Evolutionary conservation across 2,888 invertebrate species (phyloP), one percentile per base, ranked within the genome.

Genomic region (Lasioglossum malachurum): DNA sequence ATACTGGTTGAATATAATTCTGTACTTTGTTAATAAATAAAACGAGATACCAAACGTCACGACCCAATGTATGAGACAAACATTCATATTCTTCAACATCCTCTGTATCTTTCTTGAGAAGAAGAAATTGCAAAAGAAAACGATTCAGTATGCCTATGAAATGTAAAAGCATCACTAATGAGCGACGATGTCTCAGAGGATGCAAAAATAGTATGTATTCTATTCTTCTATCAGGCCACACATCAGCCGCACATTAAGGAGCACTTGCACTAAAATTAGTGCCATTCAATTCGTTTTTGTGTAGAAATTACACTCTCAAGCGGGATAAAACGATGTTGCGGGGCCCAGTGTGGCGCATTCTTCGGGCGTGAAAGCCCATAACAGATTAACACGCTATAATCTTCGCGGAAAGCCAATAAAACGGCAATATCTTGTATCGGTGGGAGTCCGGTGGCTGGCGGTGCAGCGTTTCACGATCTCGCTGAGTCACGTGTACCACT

Each of bases 401-500:
- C 53, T 57, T 53, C 64, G 41, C 5, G 35, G 77, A 72, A 72
- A 75, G 38, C 46, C 57, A 78, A 78, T 78, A 78, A 86, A 86
- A 72, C 75, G 41, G 71, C 67, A 41, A 72, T 77, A 74, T 74
- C 69, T 76, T 31, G 67, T 64, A 44, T 16, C 64, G 71, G 53
- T 69, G 53, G 73, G 64, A 69, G 27, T 69, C 41, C 67, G 16
- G 19, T 60, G 69, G 71, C 78, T 75, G 46, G 44, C 76, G 71
- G 35, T 12, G 10, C 27, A 44, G 44, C 69, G 41, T 67, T 78
- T 76, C 64, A 53, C 76, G 72, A 80, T 80, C 83, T 74, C 73
- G 67, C 77, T 35, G 81, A 87, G 77, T 77, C 79, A 80, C 67
- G 71, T 69, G 83, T 75, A 57, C 23, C n/a, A 19, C 8, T 14